Percentiles rank a stretch among this genome's conserved stretches.
Conservation (phyloP, 2,797 vertebrate species). For the Cephalopachus bancanus region DNA sequence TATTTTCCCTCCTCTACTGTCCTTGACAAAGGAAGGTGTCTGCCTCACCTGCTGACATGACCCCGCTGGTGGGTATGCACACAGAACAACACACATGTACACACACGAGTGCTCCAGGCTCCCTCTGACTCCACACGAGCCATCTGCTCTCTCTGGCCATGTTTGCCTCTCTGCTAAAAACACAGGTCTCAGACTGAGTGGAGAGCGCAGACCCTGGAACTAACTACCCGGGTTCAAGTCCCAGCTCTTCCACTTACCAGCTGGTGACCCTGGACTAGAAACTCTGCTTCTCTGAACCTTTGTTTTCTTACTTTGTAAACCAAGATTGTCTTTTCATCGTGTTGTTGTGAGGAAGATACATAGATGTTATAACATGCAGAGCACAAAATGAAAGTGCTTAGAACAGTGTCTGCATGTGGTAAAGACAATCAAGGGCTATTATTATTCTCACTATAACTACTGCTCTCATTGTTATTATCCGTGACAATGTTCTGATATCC, state of each 20-base stretch:
- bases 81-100: background rate
- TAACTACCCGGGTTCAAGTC: background rate
- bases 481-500: background rate
- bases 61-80: background rate
- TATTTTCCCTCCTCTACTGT: background rate
- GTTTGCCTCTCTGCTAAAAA: background rate
- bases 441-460: background rate
- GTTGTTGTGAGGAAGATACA: background rate
- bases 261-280: background rate
- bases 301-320: background rate
- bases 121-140: background rate
- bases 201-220: background rate
- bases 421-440: no score
- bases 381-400: background rate
- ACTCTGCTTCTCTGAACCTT: background rate
- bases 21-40: background rate
- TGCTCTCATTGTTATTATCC: background rate
- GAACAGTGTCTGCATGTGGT: background rate
- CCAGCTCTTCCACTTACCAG: background rate
- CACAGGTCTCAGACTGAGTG: background rate
- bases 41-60: background rate
- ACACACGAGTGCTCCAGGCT: no score
- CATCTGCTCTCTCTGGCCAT: background rate
- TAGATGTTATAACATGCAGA: no score
- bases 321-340: background rate